Conservation (phyloP, 2,113 vertebrate genomes). For the Todiramphus saurophagus region DNA sequence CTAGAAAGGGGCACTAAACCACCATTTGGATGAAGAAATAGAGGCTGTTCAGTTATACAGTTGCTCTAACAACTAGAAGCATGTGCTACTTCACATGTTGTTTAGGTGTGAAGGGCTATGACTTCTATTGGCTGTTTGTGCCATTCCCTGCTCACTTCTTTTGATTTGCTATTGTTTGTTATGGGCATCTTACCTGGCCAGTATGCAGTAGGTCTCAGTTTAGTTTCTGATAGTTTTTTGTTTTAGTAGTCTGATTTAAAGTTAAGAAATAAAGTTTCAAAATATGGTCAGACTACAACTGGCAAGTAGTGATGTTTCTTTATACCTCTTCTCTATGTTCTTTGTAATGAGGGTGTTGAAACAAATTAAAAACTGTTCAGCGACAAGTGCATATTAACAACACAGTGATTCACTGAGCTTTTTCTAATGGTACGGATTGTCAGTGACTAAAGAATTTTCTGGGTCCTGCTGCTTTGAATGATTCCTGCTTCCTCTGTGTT, state of each 20-base stretch:
- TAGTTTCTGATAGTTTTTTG: background rate
- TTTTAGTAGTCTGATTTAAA: background rate
- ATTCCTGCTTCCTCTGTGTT: background rate
- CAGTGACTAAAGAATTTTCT: background rate
- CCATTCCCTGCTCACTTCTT: background rate
- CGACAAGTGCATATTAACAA: rapidly evolving
- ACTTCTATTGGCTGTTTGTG: background rate
- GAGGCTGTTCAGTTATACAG: background rate
- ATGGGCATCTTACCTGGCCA: background rate
- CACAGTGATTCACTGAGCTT: background rate
- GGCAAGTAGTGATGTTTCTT: background rate
- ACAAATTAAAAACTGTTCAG: background rate
- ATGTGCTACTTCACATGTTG: background rate
- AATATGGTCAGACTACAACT: background rate
- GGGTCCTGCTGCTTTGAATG: background rate
- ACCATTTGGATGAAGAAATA: background rate
- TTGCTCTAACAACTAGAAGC: background rate
- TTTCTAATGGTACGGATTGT: background rate
- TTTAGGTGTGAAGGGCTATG: background rate
- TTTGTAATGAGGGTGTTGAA: background rate
- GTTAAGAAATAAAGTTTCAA: background rate
- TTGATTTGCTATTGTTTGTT: background rate
- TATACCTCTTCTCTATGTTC: background rate
- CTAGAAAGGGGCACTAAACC: background rate
- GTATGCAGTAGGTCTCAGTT: background rate